Evolutionary conservation across 2,113 vertebrate genomes (phyloP), one percentile per base, ranked within the genome.

Genomic region (Fulica atra): DNA sequence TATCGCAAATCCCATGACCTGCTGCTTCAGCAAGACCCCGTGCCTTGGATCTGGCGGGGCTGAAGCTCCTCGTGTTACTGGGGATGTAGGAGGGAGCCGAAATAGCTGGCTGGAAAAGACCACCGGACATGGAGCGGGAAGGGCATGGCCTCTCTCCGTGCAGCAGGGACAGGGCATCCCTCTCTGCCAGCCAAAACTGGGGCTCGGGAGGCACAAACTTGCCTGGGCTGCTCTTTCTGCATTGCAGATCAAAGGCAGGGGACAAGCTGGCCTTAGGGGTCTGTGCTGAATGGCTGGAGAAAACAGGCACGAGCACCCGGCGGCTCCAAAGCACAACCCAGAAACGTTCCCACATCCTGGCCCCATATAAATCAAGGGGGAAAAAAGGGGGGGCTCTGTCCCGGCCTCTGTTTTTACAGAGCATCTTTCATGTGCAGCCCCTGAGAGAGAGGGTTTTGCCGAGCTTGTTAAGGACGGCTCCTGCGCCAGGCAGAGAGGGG

Each of bases 401-500:
- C 88, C 35, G 2, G 90, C 92, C 94, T 96, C 92, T 95, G 90
- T 94, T 97, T 95, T 97, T 97, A 96, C 80, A 93, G 96, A 94
- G 82, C 88, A 96, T 96, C 93, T 96, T 96, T 97, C 94, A 95
- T 95, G 90, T 86, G 93, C 93, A 96, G 95, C 72, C 93, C 93
- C 94, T 83, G 93, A 96, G 93, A 96, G 87, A 84, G 94, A 93
- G 70, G 85, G 93, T 93, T 97, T 96, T 96, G 94, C 96, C 0
- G 92, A 96, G 95, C 95, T 96, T 94, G 95, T 97, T 96, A 97
- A 96, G 95, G 95, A 94, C 36, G 57, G 91, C 95, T 96, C 94
- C 94, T 94, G 93, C 91, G 46, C 86, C 96, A 96, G 94, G 92
- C 93, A 95, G 95, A 96, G 95, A 97, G 88, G 92, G 94, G 92